Evolutionary conservation across 2,797 vertebrate species (phyloP).

Genomic region (Sebastolobus alascanus): DNA sequence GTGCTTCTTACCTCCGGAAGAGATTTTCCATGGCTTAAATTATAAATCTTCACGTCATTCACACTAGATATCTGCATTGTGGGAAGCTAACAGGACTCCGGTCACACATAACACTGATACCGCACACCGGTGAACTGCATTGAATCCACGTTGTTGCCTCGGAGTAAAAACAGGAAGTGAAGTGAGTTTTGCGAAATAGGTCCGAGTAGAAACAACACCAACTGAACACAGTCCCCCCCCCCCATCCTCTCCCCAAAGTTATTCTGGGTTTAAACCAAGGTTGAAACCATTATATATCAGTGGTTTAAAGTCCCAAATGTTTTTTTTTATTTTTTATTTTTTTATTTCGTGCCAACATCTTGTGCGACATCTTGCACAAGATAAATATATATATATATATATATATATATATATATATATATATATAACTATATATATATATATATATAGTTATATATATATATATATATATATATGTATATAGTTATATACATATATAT

Average conservation of each 20-base stretch:
- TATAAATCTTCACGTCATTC: constrained; percentile 98
- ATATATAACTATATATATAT: too few relatives aligned
- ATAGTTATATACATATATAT: too few relatives aligned
- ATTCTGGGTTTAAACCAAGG: neutral
- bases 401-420: too few relatives aligned
- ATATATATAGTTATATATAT: neutral
- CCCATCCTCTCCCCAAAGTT: neutral
- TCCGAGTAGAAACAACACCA: constrained; percentile 52
- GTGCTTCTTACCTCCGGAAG: constrained; percentile 92
- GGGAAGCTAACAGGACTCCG: accelerated
- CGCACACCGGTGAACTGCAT: neutral
- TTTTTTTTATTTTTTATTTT: too few relatives aligned
- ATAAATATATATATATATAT: neutral
- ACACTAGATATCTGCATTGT: constrained; percentile 96
- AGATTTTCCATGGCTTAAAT: constrained; percentile 94
- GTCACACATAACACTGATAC: constrained; percentile 60
- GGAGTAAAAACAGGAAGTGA: constrained; percentile 73
- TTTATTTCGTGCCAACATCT: too few relatives aligned
- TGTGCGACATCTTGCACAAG: too few relatives aligned
- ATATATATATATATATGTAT: too few relatives aligned
- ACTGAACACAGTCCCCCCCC: neutral
- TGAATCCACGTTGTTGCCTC: constrained; percentile 72
- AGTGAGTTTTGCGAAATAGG: constrained; percentile 5
- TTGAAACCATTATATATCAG: too few relatives aligned
- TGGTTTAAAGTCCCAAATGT: too few relatives aligned